A percentile compares a stretch with the other conserved stretches of the same genome.
phyloP scores from a whole-genome alignment of 1,140 invertebrate genomes.

The Polypedilum pembai region DNA sequence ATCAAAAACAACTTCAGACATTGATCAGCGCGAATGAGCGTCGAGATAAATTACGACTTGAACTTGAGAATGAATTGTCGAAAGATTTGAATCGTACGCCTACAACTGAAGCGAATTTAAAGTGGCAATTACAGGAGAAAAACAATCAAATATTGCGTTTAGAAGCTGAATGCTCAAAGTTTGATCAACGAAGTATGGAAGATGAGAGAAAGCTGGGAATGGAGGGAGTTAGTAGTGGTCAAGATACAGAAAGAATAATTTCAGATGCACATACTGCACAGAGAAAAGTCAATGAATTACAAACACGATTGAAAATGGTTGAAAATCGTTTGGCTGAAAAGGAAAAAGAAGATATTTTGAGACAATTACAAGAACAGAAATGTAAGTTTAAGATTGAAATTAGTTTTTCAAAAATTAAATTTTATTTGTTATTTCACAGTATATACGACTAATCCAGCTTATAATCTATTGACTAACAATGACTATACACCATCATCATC shows the following conservation, averaged over 20 bases:
- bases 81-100: constrained; percentile 30
- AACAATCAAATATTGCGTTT: constrained; percentile 43
- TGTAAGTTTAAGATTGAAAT: constrained; percentile 24
- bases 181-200: constrained; percentile 8
- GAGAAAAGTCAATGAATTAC: constrained; percentile 74
- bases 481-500: constrained; percentile 22
- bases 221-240: constrained; percentile 61
- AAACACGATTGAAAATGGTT: constrained; percentile 45
- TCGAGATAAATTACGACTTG: constrained; percentile 38
- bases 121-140: constrained; percentile 30
- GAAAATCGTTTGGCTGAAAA: constrained; percentile 31
- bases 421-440: neutral
- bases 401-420: too few relatives aligned
- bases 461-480: neutral
- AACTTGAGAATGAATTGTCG: constrained; percentile 31
- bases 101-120: constrained; percentile 26
- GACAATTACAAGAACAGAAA: constrained; percentile 30
- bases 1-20: constrained; percentile 62
- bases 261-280: constrained; percentile 77
- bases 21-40: constrained; percentile 48
- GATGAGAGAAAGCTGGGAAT: constrained; percentile 43
- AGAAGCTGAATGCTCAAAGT: constrained; percentile 61
- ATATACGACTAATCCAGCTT: neutral
- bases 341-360: constrained; percentile 27
- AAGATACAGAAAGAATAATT: constrained; percentile 79